Percentiles rank a stretch among this genome's conserved stretches.
phyloP scores from a whole-genome alignment of 2,113 vertebrate species.

The Laticauda laticaudata region DNA sequence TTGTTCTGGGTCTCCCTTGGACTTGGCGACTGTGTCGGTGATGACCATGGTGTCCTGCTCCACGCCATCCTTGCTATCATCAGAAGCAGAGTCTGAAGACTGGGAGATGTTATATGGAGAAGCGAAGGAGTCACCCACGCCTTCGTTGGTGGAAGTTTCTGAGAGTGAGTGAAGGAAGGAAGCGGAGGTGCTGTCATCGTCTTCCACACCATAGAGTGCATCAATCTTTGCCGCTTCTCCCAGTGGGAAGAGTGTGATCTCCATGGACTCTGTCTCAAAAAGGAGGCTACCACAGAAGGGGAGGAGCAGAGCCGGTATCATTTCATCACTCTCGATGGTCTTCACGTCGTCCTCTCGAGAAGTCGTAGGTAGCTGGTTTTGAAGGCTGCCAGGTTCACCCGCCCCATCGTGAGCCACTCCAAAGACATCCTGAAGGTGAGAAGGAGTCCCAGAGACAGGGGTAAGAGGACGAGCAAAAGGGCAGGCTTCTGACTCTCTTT shows the following conservation, averaged over 20 bases:
- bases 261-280: conserved; percentile 90
- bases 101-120: too few relatives aligned
- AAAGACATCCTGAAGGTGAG: conserved; percentile 61
- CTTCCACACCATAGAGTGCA: conserved; percentile 73
- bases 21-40: too few relatives aligned
- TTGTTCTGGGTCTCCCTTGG: too few relatives aligned
- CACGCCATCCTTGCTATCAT: too few relatives aligned
- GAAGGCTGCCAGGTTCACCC: conserved; percentile 57
- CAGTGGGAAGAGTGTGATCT: conserved; percentile 79
- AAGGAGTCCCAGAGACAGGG: background rate
- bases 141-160: conserved; percentile 36
- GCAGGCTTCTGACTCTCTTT: background rate
- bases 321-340: conserved; percentile 69
- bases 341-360: conserved; percentile 69
- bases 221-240: conserved; percentile 69
- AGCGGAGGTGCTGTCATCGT: too few relatives aligned
- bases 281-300: conserved; percentile 88
- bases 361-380: conserved; percentile 55
- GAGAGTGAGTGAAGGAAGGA: too few relatives aligned
- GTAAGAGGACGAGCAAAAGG: background rate
- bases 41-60: too few relatives aligned
- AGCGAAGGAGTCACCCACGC: too few relatives aligned
- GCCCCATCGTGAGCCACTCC: conserved; percentile 62
- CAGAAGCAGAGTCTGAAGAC: too few relatives aligned
- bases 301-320: conserved; percentile 89